Conservation (phyloP, 1,140 invertebrate species). For the Vanessa atalanta region DNA sequence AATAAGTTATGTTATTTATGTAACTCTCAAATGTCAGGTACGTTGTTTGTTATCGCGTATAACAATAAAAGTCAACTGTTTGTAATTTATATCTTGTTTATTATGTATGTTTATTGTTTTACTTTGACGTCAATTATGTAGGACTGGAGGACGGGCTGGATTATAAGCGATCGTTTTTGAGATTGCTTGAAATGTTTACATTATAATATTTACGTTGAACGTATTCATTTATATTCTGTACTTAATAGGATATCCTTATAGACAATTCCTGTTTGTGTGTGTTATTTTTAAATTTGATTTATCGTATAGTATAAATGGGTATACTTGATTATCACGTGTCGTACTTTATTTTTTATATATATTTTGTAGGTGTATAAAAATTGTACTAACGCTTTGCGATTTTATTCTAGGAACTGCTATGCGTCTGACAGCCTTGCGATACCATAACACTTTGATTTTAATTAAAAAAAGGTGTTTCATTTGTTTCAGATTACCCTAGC, state of each 20-base stretch:
- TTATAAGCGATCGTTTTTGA: no score
- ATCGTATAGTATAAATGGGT: not conserved
- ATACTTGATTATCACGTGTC: not conserved
- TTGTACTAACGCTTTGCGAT: not conserved
- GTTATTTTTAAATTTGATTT: no score
- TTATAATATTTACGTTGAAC: no score
- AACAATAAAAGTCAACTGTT: conserved; percentile 29
- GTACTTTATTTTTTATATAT: not conserved
- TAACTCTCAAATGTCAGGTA: conserved; percentile 39
- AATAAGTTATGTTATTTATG: conserved; percentile 44
- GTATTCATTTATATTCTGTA: no score
- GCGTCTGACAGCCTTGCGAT: not conserved
- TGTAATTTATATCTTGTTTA: not conserved
- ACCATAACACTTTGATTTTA: not conserved
- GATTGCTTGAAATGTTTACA: no score
- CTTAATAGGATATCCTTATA: no score
- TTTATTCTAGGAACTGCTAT: not conserved
- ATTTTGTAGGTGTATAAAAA: not conserved
- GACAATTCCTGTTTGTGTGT: no score
- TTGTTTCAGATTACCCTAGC: conserved; percentile 80
- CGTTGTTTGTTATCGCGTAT: conserved; percentile 36
- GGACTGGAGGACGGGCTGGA: no score
- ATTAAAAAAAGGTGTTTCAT: conserved; percentile 31
- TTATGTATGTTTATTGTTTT: no score
- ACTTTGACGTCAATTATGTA: no score